Percentiles rank a stretch among this genome's conserved stretches.
Evolutionary conservation across 1,140 invertebrate genomes (phyloP).

Genomic region (Ridgeia piscesae): DNA sequence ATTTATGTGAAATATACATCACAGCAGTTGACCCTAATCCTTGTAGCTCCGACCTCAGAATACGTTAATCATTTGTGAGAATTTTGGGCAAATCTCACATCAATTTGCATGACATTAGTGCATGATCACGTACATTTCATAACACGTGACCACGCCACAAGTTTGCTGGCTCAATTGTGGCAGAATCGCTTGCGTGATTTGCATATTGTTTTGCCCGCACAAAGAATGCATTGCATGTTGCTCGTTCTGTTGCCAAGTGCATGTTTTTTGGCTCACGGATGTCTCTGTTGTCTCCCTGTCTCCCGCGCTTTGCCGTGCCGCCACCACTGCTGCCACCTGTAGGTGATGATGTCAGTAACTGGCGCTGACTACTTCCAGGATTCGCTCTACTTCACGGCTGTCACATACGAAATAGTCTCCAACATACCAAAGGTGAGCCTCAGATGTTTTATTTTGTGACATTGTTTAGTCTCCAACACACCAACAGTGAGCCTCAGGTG

Average conservation of each 20-base stretch:
- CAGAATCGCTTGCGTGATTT: background rate
- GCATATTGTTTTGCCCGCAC: background rate
- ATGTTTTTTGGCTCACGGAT: background rate
- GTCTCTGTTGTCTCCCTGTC: background rate
- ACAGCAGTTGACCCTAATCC: too few relatives aligned
- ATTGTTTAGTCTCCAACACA: background rate
- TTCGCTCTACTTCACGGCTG: conserved; percentile 63
- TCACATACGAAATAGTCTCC: conserved; percentile 96
- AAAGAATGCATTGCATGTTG: background rate
- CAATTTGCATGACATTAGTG: too few relatives aligned
- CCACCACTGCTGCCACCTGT: conserved; percentile 12
- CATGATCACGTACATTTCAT: too few relatives aligned
- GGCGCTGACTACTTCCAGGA: conserved; percentile 39
- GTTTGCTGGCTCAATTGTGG: too few relatives aligned
- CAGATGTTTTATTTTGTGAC: background rate
- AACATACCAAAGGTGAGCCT: conserved; percentile 84
- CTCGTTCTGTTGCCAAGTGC: background rate
- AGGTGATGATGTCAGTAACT: conserved; percentile 19
- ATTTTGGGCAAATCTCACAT: too few relatives aligned
- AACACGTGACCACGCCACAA: too few relatives aligned
- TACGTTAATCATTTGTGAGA: too few relatives aligned
- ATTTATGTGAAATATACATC: too few relatives aligned
- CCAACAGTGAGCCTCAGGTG: too few relatives aligned
- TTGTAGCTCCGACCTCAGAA: too few relatives aligned
- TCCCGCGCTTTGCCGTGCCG: background rate